Evolutionary conservation across 2,888 invertebrate genomes (phyloP).

Genomic region (Byasa hedistus): DNA sequence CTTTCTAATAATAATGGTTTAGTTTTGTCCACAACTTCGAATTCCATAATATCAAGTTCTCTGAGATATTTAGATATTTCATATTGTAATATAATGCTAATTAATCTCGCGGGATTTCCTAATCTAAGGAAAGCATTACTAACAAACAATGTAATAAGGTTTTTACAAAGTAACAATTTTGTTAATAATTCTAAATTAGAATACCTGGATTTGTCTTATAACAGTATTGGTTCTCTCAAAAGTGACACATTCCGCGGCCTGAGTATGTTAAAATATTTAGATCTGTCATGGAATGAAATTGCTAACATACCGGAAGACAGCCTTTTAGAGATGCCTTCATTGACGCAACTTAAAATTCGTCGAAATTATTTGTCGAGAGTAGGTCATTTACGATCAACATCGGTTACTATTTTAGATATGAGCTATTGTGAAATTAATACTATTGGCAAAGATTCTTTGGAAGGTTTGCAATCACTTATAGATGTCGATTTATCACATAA

Average conservation of each 20-base stretch:
- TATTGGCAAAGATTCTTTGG: slow-evolving; percentile 79
- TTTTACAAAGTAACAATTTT: slow-evolving; percentile 80
- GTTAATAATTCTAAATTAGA: slow-evolving; percentile 80
- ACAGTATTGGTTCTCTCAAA: slow-evolving; percentile 82
- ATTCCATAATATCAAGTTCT: slow-evolving; percentile 71
- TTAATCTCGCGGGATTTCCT: slow-evolving; percentile 82
- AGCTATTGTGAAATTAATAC: slow-evolving; percentile 83
- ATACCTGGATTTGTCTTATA: slow-evolving; percentile 83
- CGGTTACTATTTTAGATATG: slow-evolving; percentile 80
- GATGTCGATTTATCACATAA: slow-evolving; percentile 84
- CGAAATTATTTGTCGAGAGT: slow-evolving; percentile 82
- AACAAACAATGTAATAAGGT: slow-evolving; percentile 82
- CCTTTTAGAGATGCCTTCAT: slow-evolving; percentile 80
- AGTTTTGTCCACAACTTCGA: slow-evolving; percentile 63
- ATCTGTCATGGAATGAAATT: slow-evolving; percentile 86
- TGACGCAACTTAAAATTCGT: slow-evolving; percentile 82
- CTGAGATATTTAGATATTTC: slow-evolving; percentile 80
- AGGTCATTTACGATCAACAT: slow-evolving; percentile 79
- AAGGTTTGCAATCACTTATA: slow-evolving; percentile 79
- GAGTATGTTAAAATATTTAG: slow-evolving; percentile 78
- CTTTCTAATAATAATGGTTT: slow-evolving; percentile 82
- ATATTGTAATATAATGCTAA: slow-evolving; percentile 80
- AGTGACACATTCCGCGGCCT: slow-evolving; percentile 81
- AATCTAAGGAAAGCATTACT: slow-evolving; percentile 79
- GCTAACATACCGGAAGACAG: slow-evolving; percentile 79